A percentile compares a stretch with the other conserved stretches of the same genome.
These are phyloP conservation scores for Leiothrix lutea DNA, from an alignment of 2,113 vertebrate species.

Conservation along the genomic window DNA sequence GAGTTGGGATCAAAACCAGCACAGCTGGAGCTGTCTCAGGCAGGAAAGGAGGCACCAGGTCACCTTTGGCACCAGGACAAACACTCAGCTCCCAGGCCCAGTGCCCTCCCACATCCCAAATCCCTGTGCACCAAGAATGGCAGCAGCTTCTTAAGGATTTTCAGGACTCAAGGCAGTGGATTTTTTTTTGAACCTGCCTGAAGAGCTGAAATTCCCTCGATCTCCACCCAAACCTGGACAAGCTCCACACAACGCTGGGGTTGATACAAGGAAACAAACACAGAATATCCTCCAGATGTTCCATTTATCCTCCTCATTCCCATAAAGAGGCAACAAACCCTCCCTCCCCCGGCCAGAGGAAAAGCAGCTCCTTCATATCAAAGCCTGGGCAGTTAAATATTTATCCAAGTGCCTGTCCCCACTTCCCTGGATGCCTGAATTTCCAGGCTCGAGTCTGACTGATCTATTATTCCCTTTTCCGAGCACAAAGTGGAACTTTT, in stretches of 20 bases:
- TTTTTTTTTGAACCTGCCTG: background rate
- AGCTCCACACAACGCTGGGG: background rate
- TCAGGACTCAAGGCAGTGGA: background rate
- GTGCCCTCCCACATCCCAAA: background rate
- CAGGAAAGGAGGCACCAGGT: background rate
- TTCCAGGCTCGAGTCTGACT: conserved; percentile 48
- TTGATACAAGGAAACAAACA: background rate
- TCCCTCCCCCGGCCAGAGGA: background rate
- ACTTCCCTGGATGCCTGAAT: background rate
- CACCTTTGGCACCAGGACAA: fast-evolving
- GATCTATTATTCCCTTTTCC: conserved; percentile 77
- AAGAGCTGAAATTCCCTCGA: background rate
- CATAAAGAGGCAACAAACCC: background rate
- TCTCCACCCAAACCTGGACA: background rate
- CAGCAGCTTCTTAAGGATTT: background rate
- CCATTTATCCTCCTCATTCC: background rate
- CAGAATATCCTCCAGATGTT: background rate
- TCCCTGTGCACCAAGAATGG: fast-evolving
- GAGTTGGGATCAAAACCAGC: background rate
- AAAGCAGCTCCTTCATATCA: conserved; percentile 33
- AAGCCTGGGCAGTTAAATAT: conserved; percentile 61
- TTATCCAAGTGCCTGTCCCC: conserved; percentile 45
- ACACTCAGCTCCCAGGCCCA: fast-evolving
- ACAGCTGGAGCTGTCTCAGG: fast-evolving
- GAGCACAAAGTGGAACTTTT: conserved; percentile 49